A percentile compares a stretch with the other conserved stretches of the same genome.
Evolutionary conservation across 2,113 vertebrate species (phyloP).

Genomic region (Pteropus alecto): DNA sequence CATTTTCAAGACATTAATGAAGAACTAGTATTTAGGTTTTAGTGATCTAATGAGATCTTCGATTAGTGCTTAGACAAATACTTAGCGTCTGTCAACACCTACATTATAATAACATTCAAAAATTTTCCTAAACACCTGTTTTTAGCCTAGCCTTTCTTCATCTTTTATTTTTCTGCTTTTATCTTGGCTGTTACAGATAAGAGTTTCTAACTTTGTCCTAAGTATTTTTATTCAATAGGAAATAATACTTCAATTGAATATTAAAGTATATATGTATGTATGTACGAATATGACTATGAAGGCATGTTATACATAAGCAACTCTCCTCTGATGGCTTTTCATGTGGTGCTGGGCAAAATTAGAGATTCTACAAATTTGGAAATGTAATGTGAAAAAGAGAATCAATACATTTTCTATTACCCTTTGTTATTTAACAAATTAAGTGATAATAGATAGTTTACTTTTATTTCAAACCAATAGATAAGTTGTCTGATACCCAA

Average conservation of each 20-base stretch:
- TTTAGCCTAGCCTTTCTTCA: conserved; percentile 17
- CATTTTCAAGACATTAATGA: conserved; percentile 70
- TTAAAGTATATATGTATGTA: neutral
- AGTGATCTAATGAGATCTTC: conserved; percentile 66
- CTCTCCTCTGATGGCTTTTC: conserved; percentile 26
- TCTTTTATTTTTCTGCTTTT: conserved; percentile 42
- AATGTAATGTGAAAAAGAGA: neutral
- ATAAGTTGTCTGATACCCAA: neutral
- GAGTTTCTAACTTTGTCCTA: conserved; percentile 47
- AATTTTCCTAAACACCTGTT: conserved; percentile 50
- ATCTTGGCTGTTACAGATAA: conserved; percentile 24
- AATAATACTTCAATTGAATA: neutral
- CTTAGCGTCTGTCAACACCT: conserved; percentile 70
- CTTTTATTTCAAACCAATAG: conserved; percentile 47
- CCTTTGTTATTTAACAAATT: neutral
- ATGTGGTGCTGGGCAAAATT: neutral
- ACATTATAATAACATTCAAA: conserved; percentile 64
- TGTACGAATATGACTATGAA: neutral
- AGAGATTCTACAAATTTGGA: neutral
- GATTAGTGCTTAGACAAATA: conserved; percentile 69
- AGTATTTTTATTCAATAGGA: conserved; percentile 50
- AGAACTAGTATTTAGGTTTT: conserved; percentile 73
- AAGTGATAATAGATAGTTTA: neutral
- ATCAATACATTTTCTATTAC: neutral
- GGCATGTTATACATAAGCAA: conserved; percentile 1